Conservation (phyloP, 2,888 invertebrate species). For the Trachelus iudaicus region DNA sequence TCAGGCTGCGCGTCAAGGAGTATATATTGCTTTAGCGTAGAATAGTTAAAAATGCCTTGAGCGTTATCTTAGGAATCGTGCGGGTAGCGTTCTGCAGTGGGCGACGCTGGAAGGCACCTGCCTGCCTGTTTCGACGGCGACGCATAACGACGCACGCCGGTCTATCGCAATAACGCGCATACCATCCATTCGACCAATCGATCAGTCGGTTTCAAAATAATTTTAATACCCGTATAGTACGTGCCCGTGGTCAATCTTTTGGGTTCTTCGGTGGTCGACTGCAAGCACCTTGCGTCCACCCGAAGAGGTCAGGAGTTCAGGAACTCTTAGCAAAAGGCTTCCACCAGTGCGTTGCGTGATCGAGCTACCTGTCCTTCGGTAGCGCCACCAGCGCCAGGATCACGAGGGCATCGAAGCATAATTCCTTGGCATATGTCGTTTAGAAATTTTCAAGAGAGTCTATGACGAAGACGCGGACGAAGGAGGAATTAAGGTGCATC, state of each 20-base stretch:
- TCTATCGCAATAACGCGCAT: conserved; percentile 2
- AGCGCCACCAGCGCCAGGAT: background rate
- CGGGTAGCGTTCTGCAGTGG: conserved; percentile 50
- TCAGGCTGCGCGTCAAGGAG: conserved; percentile 18
- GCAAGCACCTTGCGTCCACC: too few relatives aligned
- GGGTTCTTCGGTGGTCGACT: too few relatives aligned
- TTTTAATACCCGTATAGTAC: too few relatives aligned
- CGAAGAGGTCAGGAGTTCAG: background rate
- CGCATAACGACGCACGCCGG: conserved; percentile 10
- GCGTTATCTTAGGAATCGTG: conserved; percentile 62
- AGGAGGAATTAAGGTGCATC: too few relatives aligned
- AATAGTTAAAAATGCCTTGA: conserved; percentile 43
- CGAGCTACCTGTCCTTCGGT: too few relatives aligned
- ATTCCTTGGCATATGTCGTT: conserved; percentile 45
- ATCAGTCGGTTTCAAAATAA: too few relatives aligned
- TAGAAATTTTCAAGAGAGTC: conserved; percentile 4
- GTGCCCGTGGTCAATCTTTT: too few relatives aligned
- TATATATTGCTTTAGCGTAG: conserved; percentile 13
- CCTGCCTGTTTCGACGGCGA: conserved; percentile 19
- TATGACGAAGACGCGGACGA: too few relatives aligned
- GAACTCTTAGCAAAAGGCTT: background rate
- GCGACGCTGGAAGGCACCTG: conserved; percentile 31
- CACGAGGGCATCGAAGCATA: conserved; percentile 30
- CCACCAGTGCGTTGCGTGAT: conserved; percentile 22
- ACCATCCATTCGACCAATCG: too few relatives aligned